Evolutionary conservation across 2,113 vertebrate genomes (phyloP).

Genomic region (Ochotona curzoniae): DNA sequence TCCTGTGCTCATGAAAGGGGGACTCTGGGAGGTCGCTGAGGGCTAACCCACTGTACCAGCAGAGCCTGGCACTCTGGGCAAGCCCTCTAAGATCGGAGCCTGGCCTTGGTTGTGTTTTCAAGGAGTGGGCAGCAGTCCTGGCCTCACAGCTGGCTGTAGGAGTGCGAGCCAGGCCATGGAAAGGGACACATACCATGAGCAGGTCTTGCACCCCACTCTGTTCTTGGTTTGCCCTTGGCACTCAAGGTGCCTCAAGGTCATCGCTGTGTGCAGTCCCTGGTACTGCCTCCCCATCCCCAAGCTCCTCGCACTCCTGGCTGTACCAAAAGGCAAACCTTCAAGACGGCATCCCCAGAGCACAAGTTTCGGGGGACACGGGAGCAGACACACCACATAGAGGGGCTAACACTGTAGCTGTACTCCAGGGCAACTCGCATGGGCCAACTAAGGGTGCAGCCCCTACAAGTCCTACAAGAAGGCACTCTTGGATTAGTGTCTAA

Average conservation of each 20-base stretch:
- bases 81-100: not conserved
- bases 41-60: no score
- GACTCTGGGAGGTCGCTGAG: no score
- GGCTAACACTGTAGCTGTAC: not conserved
- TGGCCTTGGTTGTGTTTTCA: not conserved
- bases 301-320: constrained; percentile 30
- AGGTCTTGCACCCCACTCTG: fast-evolving
- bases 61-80: no score
- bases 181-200: not conserved
- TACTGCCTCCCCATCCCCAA: no score
- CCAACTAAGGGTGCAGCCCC: not conserved
- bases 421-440: not conserved
- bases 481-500: not conserved
- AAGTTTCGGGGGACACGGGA: not conserved
- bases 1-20: no score
- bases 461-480: not conserved
- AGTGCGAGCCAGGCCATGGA: fast-evolving
- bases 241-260: not conserved
- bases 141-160: no score
- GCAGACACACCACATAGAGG: not conserved
- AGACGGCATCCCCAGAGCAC: not conserved
- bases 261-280: not conserved
- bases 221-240: not conserved
- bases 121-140: not conserved
- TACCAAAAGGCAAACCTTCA: constrained; percentile 63